phyloP scores from a whole-genome alignment of 2,797 vertebrate genomes.

The Crenichthys baileyi region DNA sequence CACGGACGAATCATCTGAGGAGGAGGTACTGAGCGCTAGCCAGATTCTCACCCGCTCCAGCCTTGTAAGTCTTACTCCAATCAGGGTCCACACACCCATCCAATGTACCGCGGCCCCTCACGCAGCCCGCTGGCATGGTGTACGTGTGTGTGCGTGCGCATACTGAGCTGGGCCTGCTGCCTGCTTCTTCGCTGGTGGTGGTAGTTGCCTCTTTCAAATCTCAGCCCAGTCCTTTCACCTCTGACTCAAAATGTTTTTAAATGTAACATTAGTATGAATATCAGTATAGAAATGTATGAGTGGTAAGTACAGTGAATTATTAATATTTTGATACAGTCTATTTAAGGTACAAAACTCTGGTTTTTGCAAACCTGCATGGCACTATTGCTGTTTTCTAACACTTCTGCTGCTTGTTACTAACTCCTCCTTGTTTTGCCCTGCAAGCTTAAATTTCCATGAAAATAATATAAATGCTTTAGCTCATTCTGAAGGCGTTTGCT shows the following conservation, averaged over 20 bases:
- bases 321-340: neutral
- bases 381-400: slow-evolving; percentile 28
- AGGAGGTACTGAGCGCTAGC: slow-evolving; percentile 97
- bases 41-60: slow-evolving; percentile 93
- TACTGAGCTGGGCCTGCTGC: slow-evolving; percentile 72
- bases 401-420: slow-evolving; percentile 40
- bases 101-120: slow-evolving; percentile 63
- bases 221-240: slow-evolving; percentile 31
- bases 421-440: slow-evolving; percentile 44
- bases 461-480: slow-evolving; percentile 21
- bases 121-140: slow-evolving; percentile 78
- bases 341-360: neutral
- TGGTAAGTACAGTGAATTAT: neutral
- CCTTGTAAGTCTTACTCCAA: slow-evolving; percentile 85
- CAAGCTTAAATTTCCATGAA: slow-evolving; percentile 27
- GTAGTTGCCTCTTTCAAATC: slow-evolving; percentile 51
- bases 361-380: slow-evolving; percentile 42
- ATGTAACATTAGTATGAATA: neutral
- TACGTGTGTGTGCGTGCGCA: slow-evolving; percentile 54
- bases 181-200: slow-evolving; percentile 82
- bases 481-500: slow-evolving; percentile 27
- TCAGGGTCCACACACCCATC: slow-evolving; percentile 31
- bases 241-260: neutral
- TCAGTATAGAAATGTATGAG: neutral
- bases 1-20: slow-evolving; percentile 98